phyloP scores from a whole-genome alignment of 2,888 invertebrate genomes.

The Cecidostiba fungosa region DNA sequence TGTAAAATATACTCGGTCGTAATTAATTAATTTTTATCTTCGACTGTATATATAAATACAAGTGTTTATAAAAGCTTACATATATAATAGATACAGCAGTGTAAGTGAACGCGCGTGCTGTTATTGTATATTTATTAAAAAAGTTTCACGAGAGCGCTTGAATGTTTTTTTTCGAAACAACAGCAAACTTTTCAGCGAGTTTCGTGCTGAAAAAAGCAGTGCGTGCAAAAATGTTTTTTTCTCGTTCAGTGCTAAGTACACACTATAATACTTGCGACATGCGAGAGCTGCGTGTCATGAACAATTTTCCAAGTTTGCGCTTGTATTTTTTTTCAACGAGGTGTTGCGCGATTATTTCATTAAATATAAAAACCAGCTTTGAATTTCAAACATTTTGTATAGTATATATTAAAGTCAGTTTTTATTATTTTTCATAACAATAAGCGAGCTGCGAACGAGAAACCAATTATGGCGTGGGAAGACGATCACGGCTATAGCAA shows the following conservation, averaged over 20 bases:
- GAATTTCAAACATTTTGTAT: too few relatives aligned
- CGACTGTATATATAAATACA: too few relatives aligned
- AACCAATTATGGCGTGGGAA: neutral
- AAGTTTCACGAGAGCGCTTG: neutral
- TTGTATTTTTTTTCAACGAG: neutral
- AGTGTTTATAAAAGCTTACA: too few relatives aligned
- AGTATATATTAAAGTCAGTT: too few relatives aligned
- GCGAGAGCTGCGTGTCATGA: neutral
- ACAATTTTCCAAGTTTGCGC: neutral
- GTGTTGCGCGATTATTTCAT: neutral
- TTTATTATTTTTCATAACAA: too few relatives aligned
- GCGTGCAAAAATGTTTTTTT: neutral
- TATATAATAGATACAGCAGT: too few relatives aligned
- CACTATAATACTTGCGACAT: neutral
- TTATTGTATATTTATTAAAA: neutral
- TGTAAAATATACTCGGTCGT: too few relatives aligned
- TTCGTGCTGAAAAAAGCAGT: neutral
- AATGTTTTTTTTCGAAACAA: neutral
- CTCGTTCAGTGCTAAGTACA: neutral
- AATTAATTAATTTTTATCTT: too few relatives aligned
- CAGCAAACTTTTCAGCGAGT: neutral
- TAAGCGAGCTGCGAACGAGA: neutral
- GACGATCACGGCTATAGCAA: neutral
- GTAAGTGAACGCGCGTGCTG: neutral
- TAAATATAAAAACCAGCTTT: neutral